These are phyloP conservation scores for Brachionichthys hirsutus DNA, from an alignment of 2,113 vertebrate species.

Conservation along the genomic window DNA sequence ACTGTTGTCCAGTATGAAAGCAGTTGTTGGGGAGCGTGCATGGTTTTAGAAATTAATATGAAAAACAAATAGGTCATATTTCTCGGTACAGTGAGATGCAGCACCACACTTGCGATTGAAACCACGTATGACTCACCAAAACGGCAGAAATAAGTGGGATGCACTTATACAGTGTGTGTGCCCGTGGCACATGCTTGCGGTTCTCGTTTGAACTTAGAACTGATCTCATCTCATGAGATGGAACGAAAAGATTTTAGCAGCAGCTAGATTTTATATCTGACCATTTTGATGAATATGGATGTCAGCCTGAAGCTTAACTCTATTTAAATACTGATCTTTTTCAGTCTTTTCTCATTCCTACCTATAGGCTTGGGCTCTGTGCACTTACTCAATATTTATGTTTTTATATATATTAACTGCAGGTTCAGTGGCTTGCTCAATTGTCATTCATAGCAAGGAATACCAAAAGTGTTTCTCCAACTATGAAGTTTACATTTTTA, in stretches of 20 bases:
- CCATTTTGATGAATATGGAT: not conserved
- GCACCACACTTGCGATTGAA: too few relatives aligned
- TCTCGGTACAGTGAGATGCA: not conserved
- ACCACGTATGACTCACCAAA: not conserved
- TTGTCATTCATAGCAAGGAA: too few relatives aligned
- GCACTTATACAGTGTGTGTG: not conserved
- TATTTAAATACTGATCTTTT: not conserved
- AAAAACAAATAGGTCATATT: not conserved
- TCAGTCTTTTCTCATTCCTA: not conserved
- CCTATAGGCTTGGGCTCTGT: too few relatives aligned
- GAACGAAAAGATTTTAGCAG: not conserved
- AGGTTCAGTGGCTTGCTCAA: too few relatives aligned
- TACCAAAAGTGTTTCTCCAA: too few relatives aligned
- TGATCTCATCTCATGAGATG: not conserved
- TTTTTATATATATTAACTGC: too few relatives aligned
- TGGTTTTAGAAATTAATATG: not conserved
- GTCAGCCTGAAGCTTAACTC: slow-evolving; percentile 1
- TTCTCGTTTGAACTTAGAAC: not conserved
- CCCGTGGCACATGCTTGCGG: not conserved
- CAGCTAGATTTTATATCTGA: not conserved
- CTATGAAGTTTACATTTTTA: too few relatives aligned
- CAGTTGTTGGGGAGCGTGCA: not conserved
- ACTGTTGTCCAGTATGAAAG: slow-evolving; percentile 19
- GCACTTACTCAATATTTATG: too few relatives aligned
- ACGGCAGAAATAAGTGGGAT: not conserved